phyloP scores from a whole-genome alignment of 2,113 vertebrate genomes.

The Poeciliopsis occidentalis region DNA sequence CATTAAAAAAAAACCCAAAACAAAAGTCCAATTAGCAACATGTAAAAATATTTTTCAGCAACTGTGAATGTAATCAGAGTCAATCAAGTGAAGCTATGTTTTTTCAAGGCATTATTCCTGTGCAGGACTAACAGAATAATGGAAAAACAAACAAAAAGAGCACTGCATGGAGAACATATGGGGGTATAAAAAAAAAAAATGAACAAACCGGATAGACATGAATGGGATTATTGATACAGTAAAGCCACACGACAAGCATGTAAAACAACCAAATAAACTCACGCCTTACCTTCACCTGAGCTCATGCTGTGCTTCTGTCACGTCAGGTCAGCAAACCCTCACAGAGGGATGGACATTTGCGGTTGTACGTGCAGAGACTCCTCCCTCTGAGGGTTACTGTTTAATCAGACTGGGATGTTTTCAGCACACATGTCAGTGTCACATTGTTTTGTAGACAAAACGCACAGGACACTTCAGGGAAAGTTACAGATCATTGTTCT shows the following conservation, averaged over 20 bases:
- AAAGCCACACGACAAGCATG: background rate
- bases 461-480: background rate
- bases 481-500: background rate
- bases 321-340: slow-evolving; percentile 14
- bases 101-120: background rate
- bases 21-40: too few relatives aligned
- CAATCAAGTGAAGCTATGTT: background rate
- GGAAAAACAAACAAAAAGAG: background rate
- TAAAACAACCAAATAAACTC: background rate
- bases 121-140: background rate
- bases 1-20: background rate
- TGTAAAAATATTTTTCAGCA: background rate
- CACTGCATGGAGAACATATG: too few relatives aligned
- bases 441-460: slow-evolving; percentile 2
- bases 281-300: slow-evolving; percentile 60
- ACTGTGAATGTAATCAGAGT: background rate
- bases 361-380: slow-evolving; percentile 2
- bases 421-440: background rate
- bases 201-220: background rate
- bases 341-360: background rate
- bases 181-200: fast-evolving
- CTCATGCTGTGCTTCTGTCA: slow-evolving; percentile 49
- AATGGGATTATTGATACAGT: background rate
- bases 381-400: slow-evolving; percentile 61
- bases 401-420: slow-evolving; percentile 50